phyloP scores from a whole-genome alignment of 1,140 invertebrate genomes.

The Augochlora pura region DNA sequence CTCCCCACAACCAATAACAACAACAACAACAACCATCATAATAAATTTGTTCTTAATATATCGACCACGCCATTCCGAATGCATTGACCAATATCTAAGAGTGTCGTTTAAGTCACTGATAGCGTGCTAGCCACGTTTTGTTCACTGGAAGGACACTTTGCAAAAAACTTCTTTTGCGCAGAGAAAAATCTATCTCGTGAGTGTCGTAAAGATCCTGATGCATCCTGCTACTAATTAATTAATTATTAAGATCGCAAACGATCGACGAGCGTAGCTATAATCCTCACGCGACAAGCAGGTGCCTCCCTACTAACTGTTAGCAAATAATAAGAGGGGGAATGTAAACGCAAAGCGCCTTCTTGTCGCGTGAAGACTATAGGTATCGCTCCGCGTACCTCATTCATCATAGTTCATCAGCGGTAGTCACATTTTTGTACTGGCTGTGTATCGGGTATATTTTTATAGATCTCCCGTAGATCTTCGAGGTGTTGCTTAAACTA shows the following conservation, averaged over 20 bases:
- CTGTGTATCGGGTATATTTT: slow-evolving; percentile 2
- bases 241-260: slow-evolving; percentile 12
- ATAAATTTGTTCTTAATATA: not conserved
- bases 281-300: too few species aligned
- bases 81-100: slow-evolving; percentile 43
- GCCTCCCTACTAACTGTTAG: too few species aligned
- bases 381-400: not conserved
- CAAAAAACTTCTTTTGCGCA: slow-evolving; percentile 67
- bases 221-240: not conserved
- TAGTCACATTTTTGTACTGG: slow-evolving; percentile 26
- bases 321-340: too few species aligned
- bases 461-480: not conserved
- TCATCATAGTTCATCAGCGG: not conserved
- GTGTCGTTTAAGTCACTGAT: slow-evolving; percentile 51
- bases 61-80: not conserved
- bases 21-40: too few species aligned
- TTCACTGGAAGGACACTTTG: slow-evolving; percentile 72
- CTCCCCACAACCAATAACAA: too few species aligned
- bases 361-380: too few species aligned
- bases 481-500: not conserved
- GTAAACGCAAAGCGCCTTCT: too few species aligned
- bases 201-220: not conserved
- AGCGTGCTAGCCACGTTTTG: slow-evolving; percentile 57
- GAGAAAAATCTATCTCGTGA: slow-evolving; percentile 41
- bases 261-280: not conserved